These are phyloP conservation scores for Saccostrea glomerata DNA, from an alignment of 1,140 invertebrate genomes.

Conservation along the genomic window DNA sequence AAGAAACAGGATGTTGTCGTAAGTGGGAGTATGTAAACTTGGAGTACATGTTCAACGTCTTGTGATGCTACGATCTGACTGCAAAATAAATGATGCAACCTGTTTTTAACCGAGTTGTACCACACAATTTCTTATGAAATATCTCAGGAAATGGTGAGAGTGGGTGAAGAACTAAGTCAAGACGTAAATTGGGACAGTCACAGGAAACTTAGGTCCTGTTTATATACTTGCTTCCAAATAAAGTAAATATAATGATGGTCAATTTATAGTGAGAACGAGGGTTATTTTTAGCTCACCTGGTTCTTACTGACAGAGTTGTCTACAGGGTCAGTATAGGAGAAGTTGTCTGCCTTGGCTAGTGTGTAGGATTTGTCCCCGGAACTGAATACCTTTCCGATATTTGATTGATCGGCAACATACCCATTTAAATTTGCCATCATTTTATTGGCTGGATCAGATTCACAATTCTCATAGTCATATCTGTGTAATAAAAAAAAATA, in stretches of 20 bases:
- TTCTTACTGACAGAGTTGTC: conserved; percentile 94
- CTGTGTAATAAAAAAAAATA: conserved; percentile 77
- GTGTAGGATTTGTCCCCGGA: conserved; percentile 81
- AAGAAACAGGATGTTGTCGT: not conserved
- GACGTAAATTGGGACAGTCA: not conserved
- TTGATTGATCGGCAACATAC: conserved; percentile 83
- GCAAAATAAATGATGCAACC: conserved; percentile 10
- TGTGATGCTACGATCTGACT: not conserved
- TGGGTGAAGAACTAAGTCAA: not conserved
- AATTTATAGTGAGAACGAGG: not conserved
- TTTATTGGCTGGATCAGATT: conserved; percentile 89
- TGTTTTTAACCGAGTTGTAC: not conserved
- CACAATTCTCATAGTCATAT: conserved; percentile 98
- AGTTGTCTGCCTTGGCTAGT: conserved; percentile 92
- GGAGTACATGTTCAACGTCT: not conserved
- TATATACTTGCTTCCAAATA: not conserved
- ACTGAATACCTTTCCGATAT: conserved; percentile 85
- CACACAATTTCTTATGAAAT: not conserved
- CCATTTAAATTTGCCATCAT: conserved; percentile 91
- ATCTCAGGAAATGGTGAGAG: not conserved
- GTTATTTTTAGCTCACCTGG: conserved; percentile 82
- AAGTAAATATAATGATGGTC: too few relatives aligned
- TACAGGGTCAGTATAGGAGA: conserved; percentile 95
- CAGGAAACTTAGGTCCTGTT: not conserved
- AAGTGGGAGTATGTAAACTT: not conserved